A percentile compares a stretch with the other conserved stretches of the same genome.
These are phyloP conservation scores for Phrynosoma platyrhinos DNA, from an alignment of 2,113 vertebrate genomes.

Conservation along the genomic window DNA sequence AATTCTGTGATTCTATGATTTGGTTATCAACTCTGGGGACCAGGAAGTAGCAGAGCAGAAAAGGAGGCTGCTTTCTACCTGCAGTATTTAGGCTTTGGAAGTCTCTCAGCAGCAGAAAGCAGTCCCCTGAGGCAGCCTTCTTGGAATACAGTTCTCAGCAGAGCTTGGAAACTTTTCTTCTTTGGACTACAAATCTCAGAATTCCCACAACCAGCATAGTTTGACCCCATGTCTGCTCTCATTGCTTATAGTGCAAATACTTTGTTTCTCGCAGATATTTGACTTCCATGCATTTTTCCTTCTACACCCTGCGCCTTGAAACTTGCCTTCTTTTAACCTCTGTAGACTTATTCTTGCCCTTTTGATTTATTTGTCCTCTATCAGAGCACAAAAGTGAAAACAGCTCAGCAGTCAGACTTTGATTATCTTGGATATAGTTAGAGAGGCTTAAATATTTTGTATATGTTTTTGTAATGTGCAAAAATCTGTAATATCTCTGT, in stretches of 20 bases:
- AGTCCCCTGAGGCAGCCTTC: neutral
- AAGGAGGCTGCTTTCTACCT: too few relatives aligned
- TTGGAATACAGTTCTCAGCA: neutral
- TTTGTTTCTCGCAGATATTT: neutral
- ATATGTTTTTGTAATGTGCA: constrained; percentile 6
- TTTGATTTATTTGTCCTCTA: neutral
- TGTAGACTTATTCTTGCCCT: neutral
- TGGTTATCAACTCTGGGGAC: too few relatives aligned
- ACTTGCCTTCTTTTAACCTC: neutral
- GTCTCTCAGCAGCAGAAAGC: too few relatives aligned
- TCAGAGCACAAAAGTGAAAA: neutral
- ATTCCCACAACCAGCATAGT: neutral
- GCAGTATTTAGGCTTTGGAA: too few relatives aligned
- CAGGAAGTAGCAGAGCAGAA: too few relatives aligned
- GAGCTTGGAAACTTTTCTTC: neutral
- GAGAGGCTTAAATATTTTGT: neutral
- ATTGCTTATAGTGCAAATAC: neutral
- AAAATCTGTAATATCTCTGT: constrained; percentile 33
- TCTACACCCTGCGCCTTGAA: neutral
- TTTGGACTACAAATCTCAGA: neutral
- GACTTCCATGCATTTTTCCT: neutral
- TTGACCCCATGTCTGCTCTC: neutral
- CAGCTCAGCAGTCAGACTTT: neutral
- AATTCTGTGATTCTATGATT: too few relatives aligned
- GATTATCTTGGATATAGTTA: neutral